Conservation (phyloP, 2,888 invertebrate species). For the Andrena flavipes region DNA sequence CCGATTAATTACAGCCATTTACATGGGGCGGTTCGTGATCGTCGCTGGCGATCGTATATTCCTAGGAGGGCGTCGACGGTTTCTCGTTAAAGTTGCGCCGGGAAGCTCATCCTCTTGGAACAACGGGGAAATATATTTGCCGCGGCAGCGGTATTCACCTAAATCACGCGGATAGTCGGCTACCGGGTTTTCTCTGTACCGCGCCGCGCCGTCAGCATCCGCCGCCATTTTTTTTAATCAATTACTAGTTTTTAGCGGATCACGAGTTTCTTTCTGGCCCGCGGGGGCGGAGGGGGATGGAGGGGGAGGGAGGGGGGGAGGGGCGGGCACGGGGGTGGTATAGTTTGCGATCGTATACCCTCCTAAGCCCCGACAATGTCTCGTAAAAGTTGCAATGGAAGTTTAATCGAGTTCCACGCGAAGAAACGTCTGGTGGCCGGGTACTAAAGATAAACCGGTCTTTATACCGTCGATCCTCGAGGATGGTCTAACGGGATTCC, state of each 20-base stretch:
- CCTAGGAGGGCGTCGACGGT: constrained; percentile 34
- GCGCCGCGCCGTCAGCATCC: neutral
- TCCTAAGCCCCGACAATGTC: constrained; percentile 74
- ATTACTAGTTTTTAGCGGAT: constrained; percentile 51
- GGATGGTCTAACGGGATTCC: constrained; percentile 71
- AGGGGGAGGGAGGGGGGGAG: no score
- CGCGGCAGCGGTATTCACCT: constrained; percentile 30
- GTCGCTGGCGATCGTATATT: constrained; percentile 45
- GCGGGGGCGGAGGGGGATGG: no score
- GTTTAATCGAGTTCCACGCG: constrained; percentile 81
- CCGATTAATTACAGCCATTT: constrained; percentile 46
- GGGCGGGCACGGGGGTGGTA: constrained; percentile 21
- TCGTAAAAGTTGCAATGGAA: constrained; percentile 81
- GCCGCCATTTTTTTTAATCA: constrained; percentile 63
- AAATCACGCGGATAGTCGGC: constrained; percentile 36
- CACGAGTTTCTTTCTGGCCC: constrained; percentile 12
- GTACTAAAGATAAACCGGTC: constrained; percentile 79
- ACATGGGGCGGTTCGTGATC: constrained; percentile 9
- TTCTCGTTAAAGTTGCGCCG: constrained; percentile 49
- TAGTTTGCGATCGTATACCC: constrained; percentile 65
- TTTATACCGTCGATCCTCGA: constrained; percentile 70
- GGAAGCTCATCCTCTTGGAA: constrained; percentile 14
- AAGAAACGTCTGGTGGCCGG: constrained; percentile 75
- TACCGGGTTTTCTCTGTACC: neutral
- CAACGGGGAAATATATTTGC: constrained; percentile 33